These are phyloP conservation scores for Tromatobia lineatoria DNA, from an alignment of 2,888 invertebrate species.

Conservation along the genomic window DNA sequence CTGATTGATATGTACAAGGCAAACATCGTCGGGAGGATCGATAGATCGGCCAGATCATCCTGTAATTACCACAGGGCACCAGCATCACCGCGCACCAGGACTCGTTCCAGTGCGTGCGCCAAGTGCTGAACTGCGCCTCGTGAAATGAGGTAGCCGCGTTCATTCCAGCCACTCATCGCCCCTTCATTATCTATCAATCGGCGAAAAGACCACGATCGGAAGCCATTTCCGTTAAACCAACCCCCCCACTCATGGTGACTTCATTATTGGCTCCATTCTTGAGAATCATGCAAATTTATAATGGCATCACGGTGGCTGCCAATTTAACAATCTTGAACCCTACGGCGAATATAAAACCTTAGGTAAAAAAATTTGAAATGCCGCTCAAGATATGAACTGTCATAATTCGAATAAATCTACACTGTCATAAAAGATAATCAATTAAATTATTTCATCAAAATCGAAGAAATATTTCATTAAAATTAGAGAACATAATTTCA, in stretches of 20 bases:
- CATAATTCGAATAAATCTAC: background rate
- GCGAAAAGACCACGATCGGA: slow-evolving; percentile 52
- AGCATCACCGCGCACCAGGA: slow-evolving; percentile 31
- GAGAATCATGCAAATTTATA: slow-evolving; percentile 83
- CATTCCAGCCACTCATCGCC: slow-evolving; percentile 78
- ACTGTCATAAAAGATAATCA: too few relatives aligned
- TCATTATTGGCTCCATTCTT: slow-evolving; percentile 62
- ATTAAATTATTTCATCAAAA: too few relatives aligned
- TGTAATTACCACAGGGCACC: slow-evolving; percentile 66
- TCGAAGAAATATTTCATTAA: too few relatives aligned
- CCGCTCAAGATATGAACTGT: too few relatives aligned
- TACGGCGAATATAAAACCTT: background rate
- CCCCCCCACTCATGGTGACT: slow-evolving; percentile 13
- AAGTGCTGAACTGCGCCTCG: slow-evolving; percentile 39
- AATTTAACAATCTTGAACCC: background rate
- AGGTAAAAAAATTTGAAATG: background rate
- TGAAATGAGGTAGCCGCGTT: slow-evolving; percentile 63
- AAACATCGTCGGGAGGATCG: slow-evolving; percentile 68
- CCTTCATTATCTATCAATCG: slow-evolving; percentile 77
- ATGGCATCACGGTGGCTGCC: slow-evolving; percentile 76
- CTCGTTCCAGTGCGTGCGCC: slow-evolving; percentile 62
- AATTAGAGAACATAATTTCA: too few relatives aligned
- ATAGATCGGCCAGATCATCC: slow-evolving; percentile 70
- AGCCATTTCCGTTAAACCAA: slow-evolving; percentile 27
- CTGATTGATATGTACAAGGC: slow-evolving; percentile 67